Conservation (phyloP, 1,140 invertebrate species). For the Macrosteles quadrilineatus region DNA sequence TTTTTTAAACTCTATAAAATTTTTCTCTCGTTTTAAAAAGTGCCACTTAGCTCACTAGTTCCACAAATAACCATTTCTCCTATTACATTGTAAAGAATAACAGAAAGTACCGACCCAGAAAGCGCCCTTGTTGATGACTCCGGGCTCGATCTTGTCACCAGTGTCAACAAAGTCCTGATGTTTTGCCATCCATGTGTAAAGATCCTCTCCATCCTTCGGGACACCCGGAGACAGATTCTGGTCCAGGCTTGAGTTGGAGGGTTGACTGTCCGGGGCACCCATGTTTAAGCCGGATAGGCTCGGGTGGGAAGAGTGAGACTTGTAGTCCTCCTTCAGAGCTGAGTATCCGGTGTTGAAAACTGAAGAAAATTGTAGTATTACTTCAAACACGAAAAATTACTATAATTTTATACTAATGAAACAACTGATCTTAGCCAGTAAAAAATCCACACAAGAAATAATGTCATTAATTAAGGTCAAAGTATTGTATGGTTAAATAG, state of each 20-base stretch:
- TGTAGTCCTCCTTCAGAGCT: constrained; percentile 66
- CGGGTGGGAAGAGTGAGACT: constrained; percentile 53
- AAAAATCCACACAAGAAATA: too few species aligned
- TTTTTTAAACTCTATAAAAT: too few species aligned
- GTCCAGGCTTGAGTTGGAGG: constrained; percentile 52
- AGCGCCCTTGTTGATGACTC: constrained; percentile 26
- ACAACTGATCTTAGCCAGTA: too few species aligned
- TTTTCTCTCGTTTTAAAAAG: too few species aligned
- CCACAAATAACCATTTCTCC: too few species aligned
- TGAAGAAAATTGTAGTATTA: not conserved
- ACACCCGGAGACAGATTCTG: constrained; percentile 37
- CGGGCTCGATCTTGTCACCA: constrained; percentile 28
- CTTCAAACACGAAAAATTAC: too few species aligned
- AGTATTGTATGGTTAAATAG: too few species aligned
- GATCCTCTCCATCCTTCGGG: constrained; percentile 65
- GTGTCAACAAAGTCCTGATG: constrained; percentile 71
- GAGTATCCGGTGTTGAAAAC: constrained; percentile 62
- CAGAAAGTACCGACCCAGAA: constrained; percentile 30
- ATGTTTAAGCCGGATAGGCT: constrained; percentile 52
- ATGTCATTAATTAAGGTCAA: too few species aligned
- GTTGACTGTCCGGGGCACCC: constrained; percentile 52
- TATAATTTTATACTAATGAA: too few species aligned
- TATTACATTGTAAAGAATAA: not conserved
- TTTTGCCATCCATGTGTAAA: constrained; percentile 95
- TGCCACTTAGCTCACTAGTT: too few species aligned